Evolutionary conservation across 2,113 vertebrate genomes (phyloP).

Genomic region (Oostethus manadensis): DNA sequence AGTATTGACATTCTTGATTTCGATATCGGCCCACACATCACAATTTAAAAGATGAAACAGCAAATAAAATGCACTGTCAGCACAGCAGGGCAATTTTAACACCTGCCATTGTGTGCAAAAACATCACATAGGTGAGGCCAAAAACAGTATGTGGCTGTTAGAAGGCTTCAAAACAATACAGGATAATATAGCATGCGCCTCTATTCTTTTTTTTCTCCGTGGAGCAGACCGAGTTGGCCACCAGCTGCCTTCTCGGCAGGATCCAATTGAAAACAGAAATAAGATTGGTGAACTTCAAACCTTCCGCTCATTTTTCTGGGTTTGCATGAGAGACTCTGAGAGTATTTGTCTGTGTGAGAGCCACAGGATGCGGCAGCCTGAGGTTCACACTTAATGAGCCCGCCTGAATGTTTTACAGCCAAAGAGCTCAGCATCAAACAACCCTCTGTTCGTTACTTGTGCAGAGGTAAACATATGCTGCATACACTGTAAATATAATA

Average conservation of each 20-base stretch:
- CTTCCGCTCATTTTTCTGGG: slow-evolving; percentile 52
- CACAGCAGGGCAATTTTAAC: slow-evolving; percentile 33
- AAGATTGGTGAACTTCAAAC: slow-evolving; percentile 63
- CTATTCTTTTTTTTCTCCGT: slow-evolving; percentile 34
- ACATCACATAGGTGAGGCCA: slow-evolving; percentile 18
- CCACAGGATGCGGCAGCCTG: slow-evolving; percentile 56
- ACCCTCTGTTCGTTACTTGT: slow-evolving; percentile 14
- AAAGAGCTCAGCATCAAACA: slow-evolving; percentile 39
- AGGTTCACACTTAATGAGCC: slow-evolving; percentile 63
- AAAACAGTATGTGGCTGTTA: slow-evolving; percentile 1
- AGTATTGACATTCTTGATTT: no score
- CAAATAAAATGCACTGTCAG: slow-evolving; percentile 40
- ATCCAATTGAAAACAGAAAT: slow-evolving; percentile 35
- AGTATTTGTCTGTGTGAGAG: slow-evolving; percentile 55
- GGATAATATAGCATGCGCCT: slow-evolving; percentile 18
- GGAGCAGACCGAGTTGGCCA: slow-evolving; percentile 29
- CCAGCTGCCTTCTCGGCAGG: slow-evolving; percentile 43
- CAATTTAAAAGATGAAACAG: not conserved
- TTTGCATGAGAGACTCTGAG: slow-evolving; percentile 48
- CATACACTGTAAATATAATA: slow-evolving; percentile 1
- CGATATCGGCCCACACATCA: no score
- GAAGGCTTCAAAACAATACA: slow-evolving; percentile 20
- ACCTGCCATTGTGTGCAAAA: slow-evolving; percentile 36
- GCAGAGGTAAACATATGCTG: slow-evolving; percentile 18
- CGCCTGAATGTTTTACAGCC: slow-evolving; percentile 58